Conservation (phyloP, 2,113 vertebrate species). For the Sardina pilchardus region DNA sequence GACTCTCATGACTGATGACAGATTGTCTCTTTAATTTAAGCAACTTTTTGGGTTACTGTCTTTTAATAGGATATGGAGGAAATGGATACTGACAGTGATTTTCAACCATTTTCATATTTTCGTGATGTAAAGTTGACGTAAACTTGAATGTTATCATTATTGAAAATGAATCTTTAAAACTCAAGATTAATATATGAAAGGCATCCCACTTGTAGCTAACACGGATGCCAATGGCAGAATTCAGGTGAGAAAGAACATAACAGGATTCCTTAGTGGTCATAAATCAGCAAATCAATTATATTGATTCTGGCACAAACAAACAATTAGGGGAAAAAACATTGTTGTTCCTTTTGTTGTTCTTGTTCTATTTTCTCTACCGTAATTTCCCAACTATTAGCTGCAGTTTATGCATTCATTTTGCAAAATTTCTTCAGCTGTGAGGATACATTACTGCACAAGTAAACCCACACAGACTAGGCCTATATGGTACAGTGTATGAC, state of each 20-base stretch:
- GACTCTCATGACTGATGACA: neutral
- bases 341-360: neutral
- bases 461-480: too few relatives aligned
- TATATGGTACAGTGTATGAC: neutral
- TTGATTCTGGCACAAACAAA: constrained; percentile 1
- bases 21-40: neutral
- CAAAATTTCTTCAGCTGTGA: too few relatives aligned
- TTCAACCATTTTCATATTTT: neutral
- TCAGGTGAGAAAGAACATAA: neutral
- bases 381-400: too few relatives aligned
- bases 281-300: constrained; percentile 1
- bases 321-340: neutral
- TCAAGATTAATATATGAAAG: neutral
- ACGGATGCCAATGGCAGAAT: neutral
- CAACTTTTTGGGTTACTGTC: neutral
- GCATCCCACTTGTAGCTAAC: neutral
- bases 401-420: too few relatives aligned
- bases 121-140: neutral
- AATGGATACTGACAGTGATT: neutral
- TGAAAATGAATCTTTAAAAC: neutral
- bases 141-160: neutral
- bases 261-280: neutral
- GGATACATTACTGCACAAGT: too few relatives aligned
- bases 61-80: neutral
- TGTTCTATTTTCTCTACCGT: neutral